phyloP scores from a whole-genome alignment of 2,888 invertebrate species.

The Piscicola geometra region DNA sequence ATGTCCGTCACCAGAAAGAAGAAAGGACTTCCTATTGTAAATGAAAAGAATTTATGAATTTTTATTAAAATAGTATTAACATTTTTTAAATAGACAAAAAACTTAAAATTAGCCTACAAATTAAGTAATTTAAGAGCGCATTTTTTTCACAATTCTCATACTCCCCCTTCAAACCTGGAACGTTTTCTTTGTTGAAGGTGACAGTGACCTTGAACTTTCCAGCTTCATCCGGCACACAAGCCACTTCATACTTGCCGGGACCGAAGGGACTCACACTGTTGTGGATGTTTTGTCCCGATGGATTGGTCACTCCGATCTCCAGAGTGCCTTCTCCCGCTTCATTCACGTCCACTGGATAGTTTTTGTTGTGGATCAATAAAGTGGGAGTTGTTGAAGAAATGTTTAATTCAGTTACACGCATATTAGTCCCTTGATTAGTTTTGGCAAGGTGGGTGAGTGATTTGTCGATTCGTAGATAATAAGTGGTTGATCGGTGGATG shows the following conservation, averaged over 20 bases:
- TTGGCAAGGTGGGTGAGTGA: no score
- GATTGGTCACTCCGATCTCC: slow-evolving; percentile 94
- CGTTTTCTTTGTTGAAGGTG: slow-evolving; percentile 65
- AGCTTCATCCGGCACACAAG: slow-evolving; percentile 90
- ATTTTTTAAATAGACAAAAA: no score
- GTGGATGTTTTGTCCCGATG: slow-evolving; percentile 89
- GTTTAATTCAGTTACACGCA: neutral
- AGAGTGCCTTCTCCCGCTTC: slow-evolving; percentile 93
- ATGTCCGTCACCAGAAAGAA: slow-evolving; percentile 54
- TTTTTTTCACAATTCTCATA: slow-evolving; percentile 25
- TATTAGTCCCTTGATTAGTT: neutral
- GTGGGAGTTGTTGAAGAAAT: no score
- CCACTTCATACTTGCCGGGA: slow-evolving; percentile 83
- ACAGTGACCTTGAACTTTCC: slow-evolving; percentile 85
- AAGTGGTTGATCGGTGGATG: no score
- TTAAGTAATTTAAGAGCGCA: no score
- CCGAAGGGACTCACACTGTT: slow-evolving; percentile 97
- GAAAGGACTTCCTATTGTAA: slow-evolving; percentile 49
- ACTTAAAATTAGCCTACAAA: no score
- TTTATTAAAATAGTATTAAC: no score
- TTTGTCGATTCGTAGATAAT: no score
- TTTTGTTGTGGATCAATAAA: neutral
- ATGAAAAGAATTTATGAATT: no score
- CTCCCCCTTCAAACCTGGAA: slow-evolving; percentile 54
- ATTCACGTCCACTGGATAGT: slow-evolving; percentile 78